Evolutionary conservation across 2,797 vertebrate species (phyloP).

Genomic region (Schizothorax lantsangensis): DNA sequence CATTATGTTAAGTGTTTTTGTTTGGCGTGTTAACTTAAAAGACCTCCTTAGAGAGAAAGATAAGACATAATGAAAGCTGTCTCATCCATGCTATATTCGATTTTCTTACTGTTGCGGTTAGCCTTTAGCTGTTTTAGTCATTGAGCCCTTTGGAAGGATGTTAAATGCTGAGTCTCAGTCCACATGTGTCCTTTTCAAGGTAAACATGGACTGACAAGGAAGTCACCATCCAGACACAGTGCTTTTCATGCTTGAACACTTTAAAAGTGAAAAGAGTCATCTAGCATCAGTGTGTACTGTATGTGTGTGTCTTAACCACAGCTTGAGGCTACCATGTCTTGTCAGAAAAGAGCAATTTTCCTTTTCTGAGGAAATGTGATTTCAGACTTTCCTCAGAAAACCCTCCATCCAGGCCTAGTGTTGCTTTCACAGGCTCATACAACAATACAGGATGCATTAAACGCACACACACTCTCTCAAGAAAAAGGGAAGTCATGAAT

Average conservation of each 20-base stretch:
- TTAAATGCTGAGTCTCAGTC: not conserved
- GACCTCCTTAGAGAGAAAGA: not conserved
- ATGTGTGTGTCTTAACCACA: not conserved
- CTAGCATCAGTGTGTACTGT: not conserved
- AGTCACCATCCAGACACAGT: not conserved
- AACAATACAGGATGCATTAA: conserved; percentile 26
- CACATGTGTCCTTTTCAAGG: conserved; percentile 34
- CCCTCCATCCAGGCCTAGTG: not conserved
- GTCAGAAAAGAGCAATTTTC: not conserved
- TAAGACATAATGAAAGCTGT: not conserved
- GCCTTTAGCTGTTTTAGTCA: not conserved
- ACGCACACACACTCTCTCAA: not conserved
- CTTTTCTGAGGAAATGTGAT: not conserved
- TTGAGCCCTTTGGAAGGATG: not conserved
- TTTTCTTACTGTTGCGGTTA: not conserved
- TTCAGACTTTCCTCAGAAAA: conserved; percentile 9
- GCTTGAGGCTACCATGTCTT: not conserved
- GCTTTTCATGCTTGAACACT: conserved; percentile 33
- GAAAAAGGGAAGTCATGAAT: conserved; percentile 18
- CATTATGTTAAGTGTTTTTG: not conserved
- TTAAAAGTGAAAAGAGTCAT: conserved; percentile 10
- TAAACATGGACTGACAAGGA: conserved; percentile 33
- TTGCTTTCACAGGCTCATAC: not conserved
- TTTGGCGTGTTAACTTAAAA: not conserved
- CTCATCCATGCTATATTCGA: not conserved